Base-by-base conservation (phyloP, 2,797 vertebrate genomes). In the Lagocephalus sceleratus region DNA sequence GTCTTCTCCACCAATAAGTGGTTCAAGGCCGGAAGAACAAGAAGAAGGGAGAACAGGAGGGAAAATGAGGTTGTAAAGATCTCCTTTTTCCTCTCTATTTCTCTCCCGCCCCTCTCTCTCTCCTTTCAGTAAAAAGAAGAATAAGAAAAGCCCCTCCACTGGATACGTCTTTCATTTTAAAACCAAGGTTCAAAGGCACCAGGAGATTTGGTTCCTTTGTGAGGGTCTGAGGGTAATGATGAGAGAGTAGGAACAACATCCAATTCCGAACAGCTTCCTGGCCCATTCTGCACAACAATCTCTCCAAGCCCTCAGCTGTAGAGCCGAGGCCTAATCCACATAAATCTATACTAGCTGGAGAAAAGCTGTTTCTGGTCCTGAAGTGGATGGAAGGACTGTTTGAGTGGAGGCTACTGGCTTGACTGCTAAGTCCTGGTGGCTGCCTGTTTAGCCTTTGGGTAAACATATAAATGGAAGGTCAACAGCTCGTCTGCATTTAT, bases 131-230 rank as follows among this genome's bases (percentile, higher is more conserved):
- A 65, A 74, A 83, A 82, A 79, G 80, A 84, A 86, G 82, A 88
- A 90, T 85, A 85, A 86, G 82, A 78, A 87, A 89, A 85, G 79
- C 81, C 81, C 71, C 79, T 87, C 78, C 73, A 82, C 76, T 85
- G 85, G 87, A 85, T 78, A 82, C 83, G 88, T 87, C 87, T 91
- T 91, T 90, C 89, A 88, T 88, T 88, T 83, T 60, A 56, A 78
- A 84, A 85, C 80, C 84, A 68, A 83, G 79, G 77, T 89, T 90
- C 83, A 88, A 88, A 90, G 86, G 82, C 80, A 69, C 71, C 62
- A 77, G 81, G 84, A 87, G 86, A 78, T 84, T 85, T 88, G 72
- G 77, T 73, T 51, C 71, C 70, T 81, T 79, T 76, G 85, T 89
- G 70, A 68, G 66, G 71, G 64, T 77, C 81, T 68, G 72, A 84